Base-by-base conservation (phyloP, 37 sponge, comb jelly and placozoan species). In the Halichondria panicea region DNA sequence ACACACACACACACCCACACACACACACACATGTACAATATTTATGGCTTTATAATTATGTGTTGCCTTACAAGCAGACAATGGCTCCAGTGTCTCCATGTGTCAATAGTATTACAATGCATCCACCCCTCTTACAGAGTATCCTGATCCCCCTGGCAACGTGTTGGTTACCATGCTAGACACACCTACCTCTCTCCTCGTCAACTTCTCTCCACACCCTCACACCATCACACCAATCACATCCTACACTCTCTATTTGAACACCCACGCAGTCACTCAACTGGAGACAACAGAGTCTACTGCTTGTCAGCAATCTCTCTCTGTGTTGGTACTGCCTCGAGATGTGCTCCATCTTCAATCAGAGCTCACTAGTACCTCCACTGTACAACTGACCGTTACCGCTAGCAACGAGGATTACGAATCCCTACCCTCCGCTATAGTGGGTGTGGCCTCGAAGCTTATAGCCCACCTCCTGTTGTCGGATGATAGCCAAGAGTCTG, bases 71-170 rank as follows among this genome's bases (percentile, higher is more conserved):
- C n/a, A n/a, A n/a, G n/a, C n/a, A n/a, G n/a, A n/a, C n/a, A n/a
- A n/a, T n/a, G n/a, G n/a, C n/a, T n/a, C n/a, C n/a, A n/a, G n/a
- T n/a, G n/a, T n/a, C n/a, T n/a, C n/a, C n/a, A n/a, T n/a, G n/a
- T n/a, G n/a, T n/a, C n/a, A n/a, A n/a, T n/a, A n/a, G n/a, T n/a
- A n/a, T n/a, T n/a, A n/a, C n/a, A n/a, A n/a, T 60, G 27, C 27
- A 30, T 61, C 32, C 43, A 48, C 15, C 19, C 39, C 46, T 3
- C 65, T 1, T 55, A 33, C 75, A 82, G 83, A 82, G 75, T 74
- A 73, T 50, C 83, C 83, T 41, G 75, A 74, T 31, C 38, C 75
- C 42, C 83, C 83, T 48, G 59, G 59, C 37, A n/a, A 66, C 2
- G 48, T 79, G 27, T 35, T 6, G 24, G 48, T 79, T 15, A 45